phyloP scores from a whole-genome alignment of 2,888 invertebrate species.

The Eustalomyia histrio region DNA sequence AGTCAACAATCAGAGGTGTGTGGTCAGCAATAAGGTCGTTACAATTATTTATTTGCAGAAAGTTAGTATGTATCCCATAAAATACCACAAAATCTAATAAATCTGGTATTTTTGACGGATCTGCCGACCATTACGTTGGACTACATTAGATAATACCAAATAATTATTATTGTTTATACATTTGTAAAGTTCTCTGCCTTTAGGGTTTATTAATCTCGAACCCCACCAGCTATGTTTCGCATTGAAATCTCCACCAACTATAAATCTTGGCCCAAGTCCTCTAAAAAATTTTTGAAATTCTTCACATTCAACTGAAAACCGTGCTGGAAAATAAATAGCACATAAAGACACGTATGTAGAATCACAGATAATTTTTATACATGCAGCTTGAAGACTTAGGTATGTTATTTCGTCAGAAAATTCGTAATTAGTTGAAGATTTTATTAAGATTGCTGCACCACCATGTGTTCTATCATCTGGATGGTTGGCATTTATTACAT shows the following conservation, averaged over 20 bases:
- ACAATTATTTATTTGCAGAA: too few species aligned
- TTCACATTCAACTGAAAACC: background rate
- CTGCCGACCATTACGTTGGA: too few species aligned
- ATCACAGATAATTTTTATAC: too few species aligned
- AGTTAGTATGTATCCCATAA: too few species aligned
- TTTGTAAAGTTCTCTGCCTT: constrained; percentile 21
- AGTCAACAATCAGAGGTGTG: too few species aligned
- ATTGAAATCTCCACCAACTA: background rate
- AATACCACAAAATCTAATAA: too few species aligned
- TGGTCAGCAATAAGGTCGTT: too few species aligned
- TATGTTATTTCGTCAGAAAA: background rate
- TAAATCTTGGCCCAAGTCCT: background rate
- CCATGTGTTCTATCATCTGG: background rate
- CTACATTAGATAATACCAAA: too few species aligned
- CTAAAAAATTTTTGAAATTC: background rate
- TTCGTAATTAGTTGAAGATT: background rate
- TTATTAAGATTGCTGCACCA: background rate
- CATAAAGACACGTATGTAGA: too few species aligned
- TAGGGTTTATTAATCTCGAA: constrained; percentile 15
- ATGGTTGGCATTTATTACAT: background rate
- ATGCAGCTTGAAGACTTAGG: background rate
- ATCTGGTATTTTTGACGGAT: too few species aligned
- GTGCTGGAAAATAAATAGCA: background rate
- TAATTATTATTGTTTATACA: constrained; percentile 3
- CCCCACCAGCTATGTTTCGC: constrained; percentile 24